Evolutionary conservation across 2,113 vertebrate genomes (phyloP), one percentile per base, ranked within the genome.

Genomic region (Atlantisia rogersi): DNA sequence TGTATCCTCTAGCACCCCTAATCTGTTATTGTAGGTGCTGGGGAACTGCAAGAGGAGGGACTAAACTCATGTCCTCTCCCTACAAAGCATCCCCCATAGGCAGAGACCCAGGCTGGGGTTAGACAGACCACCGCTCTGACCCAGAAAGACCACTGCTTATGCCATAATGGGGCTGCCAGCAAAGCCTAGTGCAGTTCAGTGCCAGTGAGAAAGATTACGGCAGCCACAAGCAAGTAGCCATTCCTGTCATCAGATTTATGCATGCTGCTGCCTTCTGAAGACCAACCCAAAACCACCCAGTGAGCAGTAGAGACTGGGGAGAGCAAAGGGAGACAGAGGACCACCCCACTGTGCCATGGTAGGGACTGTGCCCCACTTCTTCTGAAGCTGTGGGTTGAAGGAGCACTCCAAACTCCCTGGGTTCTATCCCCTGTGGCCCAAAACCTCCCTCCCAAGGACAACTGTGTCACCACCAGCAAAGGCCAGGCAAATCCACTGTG

Each of bases 151-250:
- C 50, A 24, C 2, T 9, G n/a, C n/a, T 60, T 15, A 29, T 5
- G 11, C 16, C 44, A 18, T 62, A 19, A 3, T 0, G 0, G 44
- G 19, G 35, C 81, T 77, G 46, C 16, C 2, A 0, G 63, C n/a
- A 53, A n/a, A 77, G 31, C 3, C 69, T 20, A n/a, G n/a, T 6
- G 12, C 44, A 39, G 12, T 22, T 37, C 44, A 29, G 25, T 20
- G 62, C 32, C 55, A 11, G 6, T 2, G 24, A 17, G 14, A 77
- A 59, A 53, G 70, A 22, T 55, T 11, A 56, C 12, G 12, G 69
- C 40, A 60, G 26, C 17, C 64, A 39, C 35, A 55, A 16, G 17
- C 52, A 35, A 42, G 64, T 1, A 8, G 40, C 26, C 18, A 2
- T 44, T 73, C 35, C 76, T 35, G 20, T 12, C 44, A 62, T n/a